A percentile compares a stretch with the other conserved stretches of the same genome.
Conservation (phyloP, 2,113 vertebrate genomes). For the Spea bombifrons region DNA sequence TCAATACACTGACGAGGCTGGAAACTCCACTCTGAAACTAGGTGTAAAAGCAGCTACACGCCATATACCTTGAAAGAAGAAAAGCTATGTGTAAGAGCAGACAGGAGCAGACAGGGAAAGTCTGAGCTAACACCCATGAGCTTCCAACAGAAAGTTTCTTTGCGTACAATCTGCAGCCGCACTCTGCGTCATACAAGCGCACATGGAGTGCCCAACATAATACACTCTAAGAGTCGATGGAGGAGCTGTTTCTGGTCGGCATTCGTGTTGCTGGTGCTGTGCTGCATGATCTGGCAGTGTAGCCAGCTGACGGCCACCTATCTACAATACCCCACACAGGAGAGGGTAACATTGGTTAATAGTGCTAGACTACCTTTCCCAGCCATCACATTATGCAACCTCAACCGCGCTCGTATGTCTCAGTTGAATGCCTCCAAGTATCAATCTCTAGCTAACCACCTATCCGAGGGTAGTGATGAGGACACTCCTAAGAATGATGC, state of each 20-base stretch:
- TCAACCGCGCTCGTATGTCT: constrained; percentile 43
- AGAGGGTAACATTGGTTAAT: constrained; percentile 47
- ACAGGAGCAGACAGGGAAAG: not conserved
- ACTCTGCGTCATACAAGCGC: constrained; percentile 41
- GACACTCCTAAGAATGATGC: not conserved
- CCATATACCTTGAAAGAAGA: not conserved
- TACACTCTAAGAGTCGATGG: constrained; percentile 28
- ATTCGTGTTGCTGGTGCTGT: constrained; percentile 43
- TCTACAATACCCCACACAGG: constrained; percentile 42
- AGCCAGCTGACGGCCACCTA: constrained; percentile 40
- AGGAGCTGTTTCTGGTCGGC: constrained; percentile 41
- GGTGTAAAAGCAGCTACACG: not conserved
- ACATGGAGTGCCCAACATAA: constrained; percentile 46
- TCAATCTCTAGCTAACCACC: constrained; percentile 8
- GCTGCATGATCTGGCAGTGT: constrained; percentile 48
- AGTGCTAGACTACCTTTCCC: constrained; percentile 42
- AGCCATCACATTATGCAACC: constrained; percentile 48
- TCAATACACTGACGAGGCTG: not conserved
- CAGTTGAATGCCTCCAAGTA: constrained; percentile 40
- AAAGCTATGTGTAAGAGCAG: not conserved
- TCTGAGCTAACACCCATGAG: constrained; percentile 2
- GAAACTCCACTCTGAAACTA: not conserved
- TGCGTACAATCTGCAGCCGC: constrained; percentile 36
- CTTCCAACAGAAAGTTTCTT: constrained; percentile 16
- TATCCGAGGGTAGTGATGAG: constrained; percentile 2